Percentiles rank a stretch among this genome's conserved stretches.
These are phyloP conservation scores for Pissodes strobi DNA, from an alignment of 1,140 invertebrate species.

Conservation along the genomic window DNA sequence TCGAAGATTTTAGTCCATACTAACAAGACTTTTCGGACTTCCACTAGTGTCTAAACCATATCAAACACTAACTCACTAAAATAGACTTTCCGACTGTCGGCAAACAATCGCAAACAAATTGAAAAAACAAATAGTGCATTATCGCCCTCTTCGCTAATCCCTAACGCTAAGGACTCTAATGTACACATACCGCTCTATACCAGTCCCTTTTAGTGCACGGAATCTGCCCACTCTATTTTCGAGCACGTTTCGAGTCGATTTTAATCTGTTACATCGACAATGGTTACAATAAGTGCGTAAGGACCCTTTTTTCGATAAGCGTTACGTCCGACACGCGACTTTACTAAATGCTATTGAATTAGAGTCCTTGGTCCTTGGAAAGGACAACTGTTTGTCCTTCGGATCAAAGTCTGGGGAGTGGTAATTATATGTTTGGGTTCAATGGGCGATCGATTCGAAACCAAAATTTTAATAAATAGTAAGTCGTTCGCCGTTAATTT, in stretches of 20 bases:
- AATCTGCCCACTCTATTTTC: constrained; percentile 21
- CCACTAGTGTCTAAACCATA: no score
- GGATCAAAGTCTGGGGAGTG: no score
- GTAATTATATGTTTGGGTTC: no score
- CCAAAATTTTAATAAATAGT: no score
- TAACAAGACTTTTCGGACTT: no score
- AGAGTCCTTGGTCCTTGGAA: constrained; percentile 3
- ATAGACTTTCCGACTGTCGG: no score
- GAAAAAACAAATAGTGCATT: constrained; percentile 4
- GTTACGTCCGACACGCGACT: constrained; percentile 19
- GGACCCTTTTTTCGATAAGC: constrained; percentile 2
- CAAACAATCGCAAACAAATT: constrained; percentile 3
- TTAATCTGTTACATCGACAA: constrained; percentile 28
- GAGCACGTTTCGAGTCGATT: constrained; percentile 19
- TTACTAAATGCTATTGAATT: constrained; percentile 24
- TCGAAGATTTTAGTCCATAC: no score
- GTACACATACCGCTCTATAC: background rate
- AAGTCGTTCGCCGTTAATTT: no score
- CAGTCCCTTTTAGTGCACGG: background rate
- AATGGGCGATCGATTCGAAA: no score
- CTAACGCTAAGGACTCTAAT: background rate
- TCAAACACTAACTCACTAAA: background rate
- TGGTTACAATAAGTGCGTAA: constrained; percentile 16
- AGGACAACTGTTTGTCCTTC: constrained; percentile 18
- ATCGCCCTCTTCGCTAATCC: background rate